Evolutionary conservation across 1,140 invertebrate species (phyloP), one percentile per base, ranked within the genome.

Genomic region (Drosophila pandora): DNA sequence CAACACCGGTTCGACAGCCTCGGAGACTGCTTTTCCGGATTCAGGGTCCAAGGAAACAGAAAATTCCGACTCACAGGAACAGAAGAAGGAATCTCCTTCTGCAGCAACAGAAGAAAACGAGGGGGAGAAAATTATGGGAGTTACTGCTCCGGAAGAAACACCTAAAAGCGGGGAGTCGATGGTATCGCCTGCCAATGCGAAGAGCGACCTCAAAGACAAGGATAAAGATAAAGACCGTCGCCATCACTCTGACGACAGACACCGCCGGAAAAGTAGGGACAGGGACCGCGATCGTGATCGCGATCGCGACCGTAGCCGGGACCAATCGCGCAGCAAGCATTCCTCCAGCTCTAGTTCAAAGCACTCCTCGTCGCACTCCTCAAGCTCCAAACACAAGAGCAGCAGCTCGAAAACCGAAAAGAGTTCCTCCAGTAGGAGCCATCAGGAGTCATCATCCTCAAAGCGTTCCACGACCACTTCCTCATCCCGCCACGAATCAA

Each of bases 361-460:
- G 23, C 79, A 89, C 52, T 89, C 89, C 10, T 68, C 80, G 12
- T 76, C 78, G 2, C 75, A 79, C 54, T 83, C 89, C 9, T 90
- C 89, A 23, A 85, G 78, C 17, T 87, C 82, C 2, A 87, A 76
- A 7, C 79, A 88, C 43, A 74, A 28, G 37, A 67, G 70, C 25
- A 82, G 76, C 52, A 78, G 82, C 47, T 81, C 81, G 1, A 85
- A 57, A 22, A 49, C 68, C 8, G 81, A 85, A 6, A 85, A 77
- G 17, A 85, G 61, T 50, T 67, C 67, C 12, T 59, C 74, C 0
- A 81, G 73, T 57, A 76, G 83, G 12, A 80, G 71, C 49, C 76
- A 81, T 54, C 75, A 67, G 0, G 79, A 83, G 6, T 80, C 76
- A 1, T 71, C 53, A 21, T 70, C 67, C 7, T 50, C 82, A 0